Conservation (phyloP, 1,140 invertebrate genomes). For the Scaptodrosophila lebanonensis region DNA sequence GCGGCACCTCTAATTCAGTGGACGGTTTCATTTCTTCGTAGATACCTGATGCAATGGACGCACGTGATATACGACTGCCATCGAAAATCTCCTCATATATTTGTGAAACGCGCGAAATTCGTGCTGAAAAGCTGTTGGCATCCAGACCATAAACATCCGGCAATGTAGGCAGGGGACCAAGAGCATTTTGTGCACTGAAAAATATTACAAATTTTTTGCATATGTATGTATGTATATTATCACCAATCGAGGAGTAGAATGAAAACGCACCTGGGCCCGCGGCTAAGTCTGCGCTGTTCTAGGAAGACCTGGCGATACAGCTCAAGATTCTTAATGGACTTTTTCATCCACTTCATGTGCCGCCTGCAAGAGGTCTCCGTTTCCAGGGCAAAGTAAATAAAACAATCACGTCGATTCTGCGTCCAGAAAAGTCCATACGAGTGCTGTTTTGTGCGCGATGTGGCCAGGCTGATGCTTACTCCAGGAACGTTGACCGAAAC, state of each 20-base stretch:
- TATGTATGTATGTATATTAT: not conserved
- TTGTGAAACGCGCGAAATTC: conserved; percentile 50
- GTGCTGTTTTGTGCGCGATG: conserved; percentile 67
- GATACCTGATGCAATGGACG: conserved; percentile 71
- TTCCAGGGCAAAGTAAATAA: conserved; percentile 71
- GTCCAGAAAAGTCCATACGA: conserved; percentile 74
- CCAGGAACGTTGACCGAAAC: conserved; percentile 73
- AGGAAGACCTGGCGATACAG: conserved; percentile 65
- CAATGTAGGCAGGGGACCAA: conserved; percentile 62
- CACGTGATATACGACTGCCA: conserved; percentile 59
- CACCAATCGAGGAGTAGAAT: not conserved
- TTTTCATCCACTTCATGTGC: conserved; percentile 77
- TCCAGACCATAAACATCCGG: conserved; percentile 45
- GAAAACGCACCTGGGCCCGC: conserved; percentile 33
- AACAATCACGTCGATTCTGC: conserved; percentile 73
- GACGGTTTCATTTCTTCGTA: conserved; percentile 75
- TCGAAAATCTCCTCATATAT: conserved; percentile 76
- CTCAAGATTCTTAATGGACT: conserved; percentile 75
- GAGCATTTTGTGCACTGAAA: conserved; percentile 14
- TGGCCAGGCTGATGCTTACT: conserved; percentile 57
- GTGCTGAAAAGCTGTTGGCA: conserved; percentile 42
- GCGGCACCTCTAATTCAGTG: conserved; percentile 44
- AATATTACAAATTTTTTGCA: not conserved
- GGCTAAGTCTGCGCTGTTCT: conserved; percentile 58
- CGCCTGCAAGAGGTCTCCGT: conserved; percentile 54